phyloP scores from a whole-genome alignment of 35 echinoderm and acorn worm species.

The Amphiura filiformis region DNA sequence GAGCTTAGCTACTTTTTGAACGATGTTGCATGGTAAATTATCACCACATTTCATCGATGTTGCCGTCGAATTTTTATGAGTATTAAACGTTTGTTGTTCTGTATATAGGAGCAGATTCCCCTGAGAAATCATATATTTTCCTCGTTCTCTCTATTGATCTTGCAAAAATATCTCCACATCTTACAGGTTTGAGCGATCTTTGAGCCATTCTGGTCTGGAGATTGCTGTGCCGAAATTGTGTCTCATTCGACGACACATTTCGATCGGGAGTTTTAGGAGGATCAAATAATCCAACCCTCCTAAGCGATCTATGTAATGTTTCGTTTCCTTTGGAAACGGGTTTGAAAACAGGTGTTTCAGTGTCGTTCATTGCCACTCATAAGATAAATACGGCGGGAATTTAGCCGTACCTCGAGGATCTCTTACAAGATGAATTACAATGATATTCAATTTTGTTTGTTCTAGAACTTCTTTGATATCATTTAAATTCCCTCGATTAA shows the following conservation, averaged over 20 bases:
- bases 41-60: slow-evolving; percentile 57
- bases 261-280: not conserved
- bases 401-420: slow-evolving; percentile 77
- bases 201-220: slow-evolving; percentile 48
- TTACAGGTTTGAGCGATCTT: slow-evolving; percentile 54
- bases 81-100: slow-evolving; percentile 56
- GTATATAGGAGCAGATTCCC: slow-evolving; percentile 23
- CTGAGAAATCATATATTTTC: slow-evolving; percentile 72
- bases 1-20: no score
- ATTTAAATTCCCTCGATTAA: slow-evolving; percentile 56
- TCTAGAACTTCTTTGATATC: slow-evolving; percentile 42
- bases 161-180: slow-evolving; percentile 65
- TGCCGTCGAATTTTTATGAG: slow-evolving; percentile 64
- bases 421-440: slow-evolving; percentile 80
- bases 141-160: slow-evolving; percentile 35
- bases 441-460: slow-evolving; percentile 42
- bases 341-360: no score
- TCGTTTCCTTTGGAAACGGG: not conserved
- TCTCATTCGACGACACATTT: slow-evolving; percentile 63
- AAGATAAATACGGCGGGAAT: slow-evolving; percentile 46
- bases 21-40: no score
- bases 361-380: not conserved
- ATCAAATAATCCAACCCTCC: not conserved
- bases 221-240: slow-evolving; percentile 48
- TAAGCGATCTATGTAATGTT: not conserved